Percentiles rank a stretch among this genome's conserved stretches.
Evolutionary conservation across 2,113 vertebrate genomes (phyloP).

Genomic region (Hepsetus odoe): DNA sequence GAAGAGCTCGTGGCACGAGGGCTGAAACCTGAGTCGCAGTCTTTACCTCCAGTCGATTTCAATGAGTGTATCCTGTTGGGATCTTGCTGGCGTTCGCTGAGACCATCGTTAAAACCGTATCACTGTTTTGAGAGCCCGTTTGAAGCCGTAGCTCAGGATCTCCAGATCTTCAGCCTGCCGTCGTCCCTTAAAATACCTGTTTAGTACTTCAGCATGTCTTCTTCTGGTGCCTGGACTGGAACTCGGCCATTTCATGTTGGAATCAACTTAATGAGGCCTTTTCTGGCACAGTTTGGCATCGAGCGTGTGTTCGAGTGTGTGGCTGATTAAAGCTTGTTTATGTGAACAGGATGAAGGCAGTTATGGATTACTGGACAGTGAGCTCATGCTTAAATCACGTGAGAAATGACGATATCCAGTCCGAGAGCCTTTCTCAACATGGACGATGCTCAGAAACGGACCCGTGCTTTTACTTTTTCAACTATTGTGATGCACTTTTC

Average conservation of each 20-base stretch:
- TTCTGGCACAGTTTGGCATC: conserved; percentile 13
- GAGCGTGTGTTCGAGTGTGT: conserved; percentile 25
- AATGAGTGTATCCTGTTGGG: background rate
- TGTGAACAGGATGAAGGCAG: conserved; percentile 29
- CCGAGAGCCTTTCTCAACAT: no score
- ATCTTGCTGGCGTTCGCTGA: background rate
- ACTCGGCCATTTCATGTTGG: conserved; percentile 25
- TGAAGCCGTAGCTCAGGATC: background rate
- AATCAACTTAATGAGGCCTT: conserved; percentile 37
- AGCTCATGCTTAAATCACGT: background rate
- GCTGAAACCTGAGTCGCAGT: background rate
- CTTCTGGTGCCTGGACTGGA: background rate
- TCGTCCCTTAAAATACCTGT: conserved; percentile 36
- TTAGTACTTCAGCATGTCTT: conserved; percentile 3
- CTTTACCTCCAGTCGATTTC: background rate
- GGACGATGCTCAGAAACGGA: no score
- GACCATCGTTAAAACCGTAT: background rate
- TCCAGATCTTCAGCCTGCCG: background rate
- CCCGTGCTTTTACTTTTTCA: no score
- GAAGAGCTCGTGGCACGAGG: background rate
- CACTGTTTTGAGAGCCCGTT: background rate
- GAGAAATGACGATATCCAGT: no score
- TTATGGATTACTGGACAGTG: background rate
- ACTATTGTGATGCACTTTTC: no score
- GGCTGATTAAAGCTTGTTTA: conserved; percentile 39